Evolutionary conservation across 2,888 invertebrate genomes (phyloP).

Genomic region (Uropetala carovei): DNA sequence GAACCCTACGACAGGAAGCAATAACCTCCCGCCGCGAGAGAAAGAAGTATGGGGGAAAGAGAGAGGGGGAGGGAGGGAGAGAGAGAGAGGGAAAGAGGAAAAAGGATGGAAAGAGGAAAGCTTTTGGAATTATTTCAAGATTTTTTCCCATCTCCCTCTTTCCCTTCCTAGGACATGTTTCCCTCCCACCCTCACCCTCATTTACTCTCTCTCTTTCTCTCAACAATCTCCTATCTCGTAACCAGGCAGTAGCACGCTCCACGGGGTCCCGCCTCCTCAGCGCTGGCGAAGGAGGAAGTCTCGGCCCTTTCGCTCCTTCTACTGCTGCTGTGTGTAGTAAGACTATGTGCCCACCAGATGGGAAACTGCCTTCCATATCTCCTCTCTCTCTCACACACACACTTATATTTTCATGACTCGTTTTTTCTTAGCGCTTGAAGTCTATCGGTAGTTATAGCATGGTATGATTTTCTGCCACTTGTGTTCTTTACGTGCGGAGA

Average conservation of each 20-base stretch:
- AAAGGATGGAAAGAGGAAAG: slow-evolving; percentile 20
- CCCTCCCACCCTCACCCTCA: background rate
- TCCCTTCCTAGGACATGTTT: background rate
- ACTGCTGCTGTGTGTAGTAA: too few relatives aligned
- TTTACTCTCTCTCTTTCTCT: background rate
- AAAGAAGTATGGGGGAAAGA: background rate
- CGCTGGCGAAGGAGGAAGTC: background rate
- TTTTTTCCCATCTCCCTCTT: slow-evolving; percentile 38
- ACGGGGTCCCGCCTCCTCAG: slow-evolving; percentile 46
- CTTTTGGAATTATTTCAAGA: slow-evolving; percentile 64
- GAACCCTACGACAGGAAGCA: slow-evolving; percentile 53
- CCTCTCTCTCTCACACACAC: background rate
- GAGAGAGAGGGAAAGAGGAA: background rate
- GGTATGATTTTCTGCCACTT: slow-evolving; percentile 19
- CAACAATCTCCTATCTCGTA: background rate
- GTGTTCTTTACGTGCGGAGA: slow-evolving; percentile 5
- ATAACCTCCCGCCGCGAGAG: slow-evolving; percentile 50
- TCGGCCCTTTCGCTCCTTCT: too few relatives aligned
- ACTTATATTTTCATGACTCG: slow-evolving; percentile 13
- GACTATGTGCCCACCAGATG: background rate
- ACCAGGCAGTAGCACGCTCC: slow-evolving; percentile 16
- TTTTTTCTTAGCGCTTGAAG: background rate
- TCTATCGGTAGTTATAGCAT: slow-evolving; percentile 24
- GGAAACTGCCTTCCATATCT: slow-evolving; percentile 19
- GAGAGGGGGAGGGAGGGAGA: background rate